Conservation (phyloP, 2,888 invertebrate species). For the Drosophila mayaguana region DNA sequence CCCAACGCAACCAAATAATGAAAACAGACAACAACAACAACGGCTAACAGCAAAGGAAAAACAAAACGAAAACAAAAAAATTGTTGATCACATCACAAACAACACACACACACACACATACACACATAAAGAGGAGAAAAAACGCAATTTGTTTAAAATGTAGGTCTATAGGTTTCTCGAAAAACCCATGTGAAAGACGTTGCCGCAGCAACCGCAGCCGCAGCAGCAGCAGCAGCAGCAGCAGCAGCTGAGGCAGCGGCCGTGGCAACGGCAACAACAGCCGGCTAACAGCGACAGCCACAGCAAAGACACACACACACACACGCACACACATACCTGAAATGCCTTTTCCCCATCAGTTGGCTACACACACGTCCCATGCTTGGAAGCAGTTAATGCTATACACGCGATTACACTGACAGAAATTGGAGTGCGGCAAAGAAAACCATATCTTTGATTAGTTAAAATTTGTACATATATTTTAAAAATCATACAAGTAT, state of each 20-base stretch:
- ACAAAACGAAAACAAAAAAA: constrained; percentile 39
- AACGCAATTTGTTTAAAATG: constrained; percentile 84
- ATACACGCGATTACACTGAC: constrained; percentile 67
- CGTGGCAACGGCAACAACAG: constrained; percentile 62
- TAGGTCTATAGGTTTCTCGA: constrained; percentile 84
- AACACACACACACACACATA: constrained; percentile 33
- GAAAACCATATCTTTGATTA: not conserved
- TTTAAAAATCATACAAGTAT: too few relatives aligned
- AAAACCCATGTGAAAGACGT: constrained; percentile 72
- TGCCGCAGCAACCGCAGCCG: constrained; percentile 47
- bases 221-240: constrained; percentile 24
- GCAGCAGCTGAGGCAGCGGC: constrained; percentile 36
- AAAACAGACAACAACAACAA: constrained; percentile 36
- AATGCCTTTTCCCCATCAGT: constrained; percentile 63
- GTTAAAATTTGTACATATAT: not conserved
- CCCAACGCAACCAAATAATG: constrained; percentile 60
- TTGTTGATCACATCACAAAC: constrained; percentile 73
- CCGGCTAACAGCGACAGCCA: constrained; percentile 48
- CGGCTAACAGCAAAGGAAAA: constrained; percentile 50
- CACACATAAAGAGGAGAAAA: constrained; percentile 31
- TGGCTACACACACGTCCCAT: constrained; percentile 44
- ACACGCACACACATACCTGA: constrained; percentile 22
- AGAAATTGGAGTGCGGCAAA: constrained; percentile 19
- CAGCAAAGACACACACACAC: constrained; percentile 31
- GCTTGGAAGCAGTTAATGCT: constrained; percentile 48